Base-by-base conservation (phyloP, 2,113 vertebrate species). In the Rhea americana region DNA sequence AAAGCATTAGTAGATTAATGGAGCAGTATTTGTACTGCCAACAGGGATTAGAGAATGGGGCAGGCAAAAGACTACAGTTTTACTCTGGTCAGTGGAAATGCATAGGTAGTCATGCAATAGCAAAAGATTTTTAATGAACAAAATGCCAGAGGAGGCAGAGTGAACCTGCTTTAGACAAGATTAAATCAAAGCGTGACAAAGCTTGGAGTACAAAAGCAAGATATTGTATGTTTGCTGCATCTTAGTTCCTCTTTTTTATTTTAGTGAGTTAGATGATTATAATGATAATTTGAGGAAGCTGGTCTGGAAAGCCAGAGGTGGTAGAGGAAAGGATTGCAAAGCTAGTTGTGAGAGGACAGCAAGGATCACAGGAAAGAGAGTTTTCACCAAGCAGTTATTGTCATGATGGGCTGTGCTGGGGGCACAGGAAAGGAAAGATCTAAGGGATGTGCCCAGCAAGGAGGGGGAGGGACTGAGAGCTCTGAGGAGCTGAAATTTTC, bases 241-340 rank as follows among this genome's bases (percentile, higher is more conserved):
- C 89, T 91, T 78, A 88, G 83, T 96, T 96, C 90, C 66, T n/a
- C 30, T 82, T 93, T 91, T 53, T 5, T 32, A 48, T 82, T 91
- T 94, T 37, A 13, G 3, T 53, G 45, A 89, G 55, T 80, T 43
- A 76, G 56, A 43, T 74, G 30, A 73, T 56, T 61, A 26, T 68
- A 75, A 94, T 37, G 43, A 59, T 68, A 78, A 48, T 94, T 94
- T 94, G 91, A 91, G 95, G 91, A 95, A 96, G 94, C 71, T 72
- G 71, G 8, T 75, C 19, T 94, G 66, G 79, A 56, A 71, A 77
- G 87, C 59, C n/a, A 61, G 48, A 56, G 58, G 58, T 72, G 47
- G 41, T 43, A 47, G 77, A 73, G 50, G 77, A 71, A 61, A 77
- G 43, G 7, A 1, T 13, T 87, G 63, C 71, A 63, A 4, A 45